Percentiles rank a stretch among this genome's conserved stretches.
phyloP scores from a whole-genome alignment of 2,113 vertebrate genomes.

The Eretmochelys imbricata region DNA sequence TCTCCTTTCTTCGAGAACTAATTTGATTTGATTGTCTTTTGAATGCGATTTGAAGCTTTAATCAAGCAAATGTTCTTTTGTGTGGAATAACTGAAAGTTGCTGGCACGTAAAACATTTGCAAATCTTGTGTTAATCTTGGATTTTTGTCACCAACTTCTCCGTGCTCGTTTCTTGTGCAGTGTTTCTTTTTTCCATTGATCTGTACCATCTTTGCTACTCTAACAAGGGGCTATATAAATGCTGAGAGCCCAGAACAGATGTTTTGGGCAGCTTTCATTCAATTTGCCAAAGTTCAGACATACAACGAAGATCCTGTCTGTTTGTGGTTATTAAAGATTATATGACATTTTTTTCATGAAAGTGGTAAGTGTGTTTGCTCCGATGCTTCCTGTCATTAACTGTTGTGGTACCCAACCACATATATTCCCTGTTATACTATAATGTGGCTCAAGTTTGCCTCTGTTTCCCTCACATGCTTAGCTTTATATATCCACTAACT shows the following conservation, averaged over 20 bases:
- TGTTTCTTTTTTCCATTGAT: constrained; percentile 12
- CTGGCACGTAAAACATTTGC: not conserved
- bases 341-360: constrained; percentile 30
- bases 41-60: not conserved
- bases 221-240: constrained; percentile 59
- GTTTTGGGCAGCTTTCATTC: constrained; percentile 44
- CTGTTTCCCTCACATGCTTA: constrained; percentile 69
- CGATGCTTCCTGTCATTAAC: constrained; percentile 54
- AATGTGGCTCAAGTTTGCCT: constrained; percentile 71
- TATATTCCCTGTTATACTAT: constrained; percentile 61
- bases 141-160: not conserved
- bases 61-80: not conserved
- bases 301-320: constrained; percentile 37
- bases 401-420: constrained; percentile 55
- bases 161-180: not conserved
- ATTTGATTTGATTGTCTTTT: not conserved
- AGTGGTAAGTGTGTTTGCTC: not conserved
- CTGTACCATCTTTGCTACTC: constrained; percentile 41
- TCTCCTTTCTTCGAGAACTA: not conserved
- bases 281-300: constrained; percentile 42
- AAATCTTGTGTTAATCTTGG: constrained; percentile 22
- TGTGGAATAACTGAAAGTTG: not conserved
- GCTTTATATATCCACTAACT: constrained; percentile 71
- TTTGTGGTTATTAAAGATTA: constrained; percentile 49
- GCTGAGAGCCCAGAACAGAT: constrained; percentile 59